Base-by-base conservation (phyloP, 2,888 invertebrate genomes). In the Luperina nickerlii region DNA sequence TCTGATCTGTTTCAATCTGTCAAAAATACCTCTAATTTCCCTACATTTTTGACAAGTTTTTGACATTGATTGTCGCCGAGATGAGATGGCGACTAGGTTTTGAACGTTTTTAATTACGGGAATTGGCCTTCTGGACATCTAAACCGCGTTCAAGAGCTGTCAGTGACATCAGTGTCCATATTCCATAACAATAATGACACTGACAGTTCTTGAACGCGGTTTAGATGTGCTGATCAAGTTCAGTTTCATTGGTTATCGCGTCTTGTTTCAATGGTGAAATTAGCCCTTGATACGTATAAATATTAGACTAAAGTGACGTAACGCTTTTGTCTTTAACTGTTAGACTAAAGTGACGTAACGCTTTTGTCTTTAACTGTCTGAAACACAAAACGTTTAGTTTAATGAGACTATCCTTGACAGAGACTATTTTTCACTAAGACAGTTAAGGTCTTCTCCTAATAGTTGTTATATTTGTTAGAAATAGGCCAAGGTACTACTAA, bases 391-490 rank as follows among this genome's bases (percentile, higher is more conserved):
- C 81, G 74, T 82, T 82, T 87, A 81, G 81, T 80, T 84, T 80
- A 82, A 89, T 82, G 81, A 87, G 79, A 70, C 69, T 84, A 75
- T 60, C 80, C 75, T 81, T 77, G 88, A 86, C 90, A 87, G 82
- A 62, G 81, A 70, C 88, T 51, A 89, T 88, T 89, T 87, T 86
- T 89, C 88, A 89, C 65, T 65, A 63, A 74, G 84, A 80, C 89
- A 81, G 78, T 81, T 83, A 76, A 71, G 67, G 42, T 71, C 73
- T 76, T 18, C 62, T 51, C 60, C 65, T 76, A 83, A 78, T 85
- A 70, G 13, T 38, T 51, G 24, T 54, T 74, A 65, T 66, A 71
- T 85, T 85, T 78, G 75, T 87, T 68, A 68, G 38, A 11, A 51
- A 73, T 67, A n/a, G 84, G 80, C 66, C 51, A 76, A 76, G 15